These are phyloP conservation scores for Clitarchus hookeri DNA, from an alignment of 2,888 invertebrate genomes.

Conservation along the genomic window DNA sequence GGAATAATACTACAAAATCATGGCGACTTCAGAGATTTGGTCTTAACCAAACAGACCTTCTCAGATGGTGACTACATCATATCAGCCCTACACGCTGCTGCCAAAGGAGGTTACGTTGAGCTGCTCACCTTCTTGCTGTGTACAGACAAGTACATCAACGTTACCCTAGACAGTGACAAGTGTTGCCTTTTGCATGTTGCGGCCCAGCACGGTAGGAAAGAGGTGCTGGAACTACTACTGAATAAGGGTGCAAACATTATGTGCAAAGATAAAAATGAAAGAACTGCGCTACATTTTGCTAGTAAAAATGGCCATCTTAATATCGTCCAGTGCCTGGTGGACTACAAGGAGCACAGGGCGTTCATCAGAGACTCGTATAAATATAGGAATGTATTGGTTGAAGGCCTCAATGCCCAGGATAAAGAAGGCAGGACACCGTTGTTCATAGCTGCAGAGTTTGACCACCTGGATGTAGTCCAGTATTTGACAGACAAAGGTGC, in stretches of 20 bases:
- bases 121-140: neutral
- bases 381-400: neutral
- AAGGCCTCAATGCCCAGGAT: slow-evolving; percentile 14
- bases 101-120: slow-evolving; percentile 21
- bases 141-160: neutral
- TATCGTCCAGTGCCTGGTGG: slow-evolving; percentile 19
- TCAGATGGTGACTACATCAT: slow-evolving; percentile 19
- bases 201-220: slow-evolving; percentile 5
- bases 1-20: slow-evolving; percentile 22
- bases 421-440: slow-evolving; percentile 21
- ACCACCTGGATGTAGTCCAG: slow-evolving; percentile 23
- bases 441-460: slow-evolving; percentile 19
- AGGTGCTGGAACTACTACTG: slow-evolving; percentile 3
- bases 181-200: slow-evolving; percentile 18
- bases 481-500: slow-evolving; percentile 19
- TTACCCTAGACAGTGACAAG: neutral
- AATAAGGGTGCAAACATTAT: slow-evolving; percentile 19
- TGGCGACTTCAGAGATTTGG: neutral
- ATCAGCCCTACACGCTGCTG: slow-evolving; percentile 10
- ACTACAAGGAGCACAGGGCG: neutral
- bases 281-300: slow-evolving; percentile 24
- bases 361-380: neutral
- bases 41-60: neutral
- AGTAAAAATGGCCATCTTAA: slow-evolving; percentile 17
- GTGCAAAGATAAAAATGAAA: slow-evolving; percentile 16